phyloP scores from a whole-genome alignment of 1,140 invertebrate species.

The Hormaphis cornu region DNA sequence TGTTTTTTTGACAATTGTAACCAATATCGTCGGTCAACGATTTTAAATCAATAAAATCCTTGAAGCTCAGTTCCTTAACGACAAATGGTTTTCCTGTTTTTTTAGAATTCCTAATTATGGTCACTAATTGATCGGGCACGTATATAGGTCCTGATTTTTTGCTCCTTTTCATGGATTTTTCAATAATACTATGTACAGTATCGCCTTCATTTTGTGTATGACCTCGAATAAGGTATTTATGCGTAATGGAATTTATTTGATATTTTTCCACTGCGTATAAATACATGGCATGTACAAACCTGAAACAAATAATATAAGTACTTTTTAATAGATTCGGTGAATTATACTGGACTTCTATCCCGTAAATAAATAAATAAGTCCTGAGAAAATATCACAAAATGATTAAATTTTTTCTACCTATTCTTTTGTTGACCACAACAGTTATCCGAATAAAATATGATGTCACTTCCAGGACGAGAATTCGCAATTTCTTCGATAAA shows the following conservation, averaged over 20 bases:
- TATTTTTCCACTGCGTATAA: conserved; percentile 1
- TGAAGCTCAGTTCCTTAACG: conserved; percentile 3
- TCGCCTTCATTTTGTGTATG: conserved; percentile 29
- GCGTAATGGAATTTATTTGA: conserved; percentile 23
- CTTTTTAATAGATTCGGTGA: no score
- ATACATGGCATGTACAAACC: conserved; percentile 20
- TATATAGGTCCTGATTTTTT: conserved; percentile 14
- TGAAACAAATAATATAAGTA: no score
- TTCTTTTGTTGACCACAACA: conserved; percentile 36
- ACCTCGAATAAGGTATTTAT: conserved; percentile 27
- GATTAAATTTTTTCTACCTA: no score
- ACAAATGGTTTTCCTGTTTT: conserved; percentile 23
- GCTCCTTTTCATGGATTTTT: background rate
- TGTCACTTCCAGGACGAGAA: conserved; percentile 21
- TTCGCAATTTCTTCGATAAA: conserved; percentile 33
- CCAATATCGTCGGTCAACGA: background rate
- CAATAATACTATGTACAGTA: conserved; percentile 2
- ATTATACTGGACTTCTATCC: no score
- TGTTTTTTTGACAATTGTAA: background rate
- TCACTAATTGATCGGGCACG: background rate
- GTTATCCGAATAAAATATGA: conserved; percentile 38
- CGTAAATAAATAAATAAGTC: no score
- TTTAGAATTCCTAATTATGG: conserved; percentile 8
- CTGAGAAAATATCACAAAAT: no score
- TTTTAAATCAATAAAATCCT: conserved; percentile 7